Conservation (phyloP, 2,888 invertebrate species). For the Drosophila anomalata region DNA sequence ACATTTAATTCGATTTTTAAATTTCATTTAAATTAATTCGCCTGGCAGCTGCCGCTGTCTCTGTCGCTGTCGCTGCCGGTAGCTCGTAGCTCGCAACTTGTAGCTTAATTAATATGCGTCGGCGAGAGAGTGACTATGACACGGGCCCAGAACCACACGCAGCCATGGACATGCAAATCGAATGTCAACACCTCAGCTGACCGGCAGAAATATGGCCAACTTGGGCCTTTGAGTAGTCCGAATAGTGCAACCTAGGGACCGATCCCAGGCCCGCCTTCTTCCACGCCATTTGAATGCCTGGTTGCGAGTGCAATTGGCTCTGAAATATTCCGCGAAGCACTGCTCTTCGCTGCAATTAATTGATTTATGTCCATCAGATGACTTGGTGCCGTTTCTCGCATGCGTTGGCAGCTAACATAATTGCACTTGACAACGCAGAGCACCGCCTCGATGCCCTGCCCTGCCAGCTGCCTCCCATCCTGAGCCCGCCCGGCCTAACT, state of each 20-base stretch:
- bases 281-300: slow-evolving; percentile 24
- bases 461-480: slow-evolving; percentile 7
- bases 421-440: slow-evolving; percentile 42
- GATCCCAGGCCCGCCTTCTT: neutral
- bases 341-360: slow-evolving; percentile 44
- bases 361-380: slow-evolving; percentile 42
- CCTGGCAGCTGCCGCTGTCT: slow-evolving; percentile 62
- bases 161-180: slow-evolving; percentile 56
- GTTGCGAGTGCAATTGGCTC: slow-evolving; percentile 61
- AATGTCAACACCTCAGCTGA: slow-evolving; percentile 65
- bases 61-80: slow-evolving; percentile 37
- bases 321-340: slow-evolving; percentile 51
- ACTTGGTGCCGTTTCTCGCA: slow-evolving; percentile 39
- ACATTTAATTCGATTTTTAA: slow-evolving; percentile 79
- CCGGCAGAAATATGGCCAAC: slow-evolving; percentile 52
- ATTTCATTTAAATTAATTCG: slow-evolving; percentile 74
- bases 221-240: slow-evolving; percentile 1
- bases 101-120: slow-evolving; percentile 73
- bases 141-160: slow-evolving; percentile 12
- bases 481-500: slow-evolving; percentile 51
- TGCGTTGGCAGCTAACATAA: slow-evolving; percentile 65
- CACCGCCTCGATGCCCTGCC: neutral
- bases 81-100: slow-evolving; percentile 49
- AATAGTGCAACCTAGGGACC: slow-evolving; percentile 32
- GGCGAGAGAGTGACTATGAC: slow-evolving; percentile 33